Evolutionary conservation across 2,888 invertebrate genomes (phyloP).

Genomic region (Oscheius sp.): DNA sequence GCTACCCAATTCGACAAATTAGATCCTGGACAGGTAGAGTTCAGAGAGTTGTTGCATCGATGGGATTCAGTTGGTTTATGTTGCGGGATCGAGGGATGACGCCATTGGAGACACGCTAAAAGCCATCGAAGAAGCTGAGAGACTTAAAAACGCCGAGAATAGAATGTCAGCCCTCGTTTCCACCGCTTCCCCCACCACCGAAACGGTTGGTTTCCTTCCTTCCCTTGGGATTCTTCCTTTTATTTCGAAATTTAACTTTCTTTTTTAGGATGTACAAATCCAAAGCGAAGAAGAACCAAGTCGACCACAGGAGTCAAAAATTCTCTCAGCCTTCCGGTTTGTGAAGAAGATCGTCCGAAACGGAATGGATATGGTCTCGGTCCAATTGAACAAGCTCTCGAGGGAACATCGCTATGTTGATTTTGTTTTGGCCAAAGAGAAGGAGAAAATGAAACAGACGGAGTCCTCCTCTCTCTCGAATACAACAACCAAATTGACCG

Average conservation of each 20-base stretch:
- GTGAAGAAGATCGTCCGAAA: conserved; percentile 42
- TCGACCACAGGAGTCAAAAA: conserved; percentile 35
- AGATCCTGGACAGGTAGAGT: conserved; percentile 63
- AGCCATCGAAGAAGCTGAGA: conserved; percentile 62
- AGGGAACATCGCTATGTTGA: conserved; percentile 94
- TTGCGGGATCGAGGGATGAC: conserved; percentile 61
- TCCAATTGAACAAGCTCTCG: conserved; percentile 74
- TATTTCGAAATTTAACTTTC: background rate
- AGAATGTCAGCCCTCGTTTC: conserved; percentile 48
- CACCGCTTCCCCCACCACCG: background rate
- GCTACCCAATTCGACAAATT: conserved; percentile 61
- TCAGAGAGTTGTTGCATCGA: background rate
- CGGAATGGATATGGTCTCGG: conserved; percentile 43
- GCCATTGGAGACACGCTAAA: conserved; percentile 60
- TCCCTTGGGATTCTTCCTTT: background rate
- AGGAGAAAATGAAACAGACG: conserved; percentile 81
- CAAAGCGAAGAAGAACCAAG: background rate
- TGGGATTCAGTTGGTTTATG: conserved; percentile 55
- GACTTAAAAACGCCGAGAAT: conserved; percentile 53
- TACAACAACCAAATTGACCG: conserved; percentile 50
- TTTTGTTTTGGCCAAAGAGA: conserved; percentile 85
- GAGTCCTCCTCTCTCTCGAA: conserved; percentile 50
- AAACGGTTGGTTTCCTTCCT: conserved; percentile 3
- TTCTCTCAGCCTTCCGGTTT: conserved; percentile 39
- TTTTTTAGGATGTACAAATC: background rate